phyloP scores from a whole-genome alignment of 2,797 vertebrate species.

The Huso huso region DNA sequence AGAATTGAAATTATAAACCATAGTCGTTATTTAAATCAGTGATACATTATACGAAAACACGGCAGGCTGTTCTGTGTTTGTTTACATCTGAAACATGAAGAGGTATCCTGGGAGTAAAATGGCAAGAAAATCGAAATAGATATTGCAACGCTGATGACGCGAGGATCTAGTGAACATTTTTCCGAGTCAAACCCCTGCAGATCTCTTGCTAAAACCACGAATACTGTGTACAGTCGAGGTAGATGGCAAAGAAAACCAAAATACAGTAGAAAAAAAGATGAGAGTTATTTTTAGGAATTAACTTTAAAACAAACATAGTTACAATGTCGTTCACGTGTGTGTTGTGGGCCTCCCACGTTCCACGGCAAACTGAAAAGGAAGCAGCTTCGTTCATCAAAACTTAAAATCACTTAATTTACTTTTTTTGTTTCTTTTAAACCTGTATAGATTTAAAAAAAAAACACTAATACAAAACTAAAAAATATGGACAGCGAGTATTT shows the following conservation, averaged over 20 bases:
- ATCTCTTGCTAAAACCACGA: conserved; percentile 46
- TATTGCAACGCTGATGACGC: neutral
- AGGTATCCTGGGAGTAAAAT: too few species aligned
- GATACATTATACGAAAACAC: too few species aligned
- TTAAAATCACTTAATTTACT: conserved; percentile 28
- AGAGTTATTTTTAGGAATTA: conserved; percentile 30
- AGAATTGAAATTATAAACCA: too few species aligned
- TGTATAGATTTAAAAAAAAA: neutral
- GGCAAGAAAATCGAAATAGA: too few species aligned
- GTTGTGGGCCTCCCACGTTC: conserved; percentile 49
- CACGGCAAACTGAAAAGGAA: conserved; percentile 53
- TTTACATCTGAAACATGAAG: too few species aligned
- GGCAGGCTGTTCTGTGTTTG: too few species aligned
- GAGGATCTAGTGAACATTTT: neutral
- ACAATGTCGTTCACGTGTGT: conserved; percentile 20
- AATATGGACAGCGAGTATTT: conserved; percentile 43
- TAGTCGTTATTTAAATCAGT: too few species aligned
- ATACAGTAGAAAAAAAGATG: conserved; percentile 20
- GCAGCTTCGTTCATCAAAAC: conserved; percentile 57
- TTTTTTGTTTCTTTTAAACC: neutral
- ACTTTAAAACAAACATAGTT: conserved; percentile 22
- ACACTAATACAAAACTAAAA: conserved; percentile 41
- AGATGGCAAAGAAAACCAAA: conserved; percentile 74
- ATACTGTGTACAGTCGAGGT: conserved; percentile 90
- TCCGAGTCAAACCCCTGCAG: conserved; percentile 40